Evolutionary conservation across 2,113 vertebrate genomes (phyloP).

Genomic region (Egretta garzetta): DNA sequence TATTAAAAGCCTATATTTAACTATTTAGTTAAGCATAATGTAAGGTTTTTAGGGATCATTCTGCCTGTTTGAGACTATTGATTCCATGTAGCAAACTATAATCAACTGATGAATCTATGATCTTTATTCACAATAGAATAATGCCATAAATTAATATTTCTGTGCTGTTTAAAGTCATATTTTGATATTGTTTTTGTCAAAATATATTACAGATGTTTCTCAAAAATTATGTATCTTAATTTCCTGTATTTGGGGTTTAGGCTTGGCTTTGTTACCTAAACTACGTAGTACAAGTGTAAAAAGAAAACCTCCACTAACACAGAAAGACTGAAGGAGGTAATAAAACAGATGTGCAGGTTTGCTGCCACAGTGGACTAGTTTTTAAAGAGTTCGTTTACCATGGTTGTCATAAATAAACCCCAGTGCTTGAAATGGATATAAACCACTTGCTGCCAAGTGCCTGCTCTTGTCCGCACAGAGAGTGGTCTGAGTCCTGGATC

Average conservation of each 20-base stretch:
- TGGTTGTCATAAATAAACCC: not conserved
- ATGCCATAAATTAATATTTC: not conserved
- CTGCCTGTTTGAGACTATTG: not conserved
- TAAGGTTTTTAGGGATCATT: not conserved
- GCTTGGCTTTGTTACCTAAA: not conserved
- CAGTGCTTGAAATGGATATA: not conserved
- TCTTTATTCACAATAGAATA: not conserved
- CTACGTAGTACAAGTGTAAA: not conserved
- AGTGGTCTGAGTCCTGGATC: not conserved
- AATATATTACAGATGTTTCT: not conserved
- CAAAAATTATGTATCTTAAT: not conserved
- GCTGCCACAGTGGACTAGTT: not conserved
- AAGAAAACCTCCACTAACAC: not conserved
- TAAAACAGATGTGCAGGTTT: not conserved
- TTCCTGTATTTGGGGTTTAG: not conserved
- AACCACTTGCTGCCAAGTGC: not conserved
- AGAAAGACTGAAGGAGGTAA: not conserved
- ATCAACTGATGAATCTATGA: not conserved
- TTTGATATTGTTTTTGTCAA: not conserved
- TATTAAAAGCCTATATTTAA: not conserved
- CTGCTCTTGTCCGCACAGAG: not conserved
- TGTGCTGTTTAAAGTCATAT: not conserved
- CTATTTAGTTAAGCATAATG: not conserved
- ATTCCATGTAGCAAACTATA: not conserved
- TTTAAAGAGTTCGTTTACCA: not conserved